Conservation (phyloP, 2,113 vertebrate species). For the Willisornis vidua region DNA sequence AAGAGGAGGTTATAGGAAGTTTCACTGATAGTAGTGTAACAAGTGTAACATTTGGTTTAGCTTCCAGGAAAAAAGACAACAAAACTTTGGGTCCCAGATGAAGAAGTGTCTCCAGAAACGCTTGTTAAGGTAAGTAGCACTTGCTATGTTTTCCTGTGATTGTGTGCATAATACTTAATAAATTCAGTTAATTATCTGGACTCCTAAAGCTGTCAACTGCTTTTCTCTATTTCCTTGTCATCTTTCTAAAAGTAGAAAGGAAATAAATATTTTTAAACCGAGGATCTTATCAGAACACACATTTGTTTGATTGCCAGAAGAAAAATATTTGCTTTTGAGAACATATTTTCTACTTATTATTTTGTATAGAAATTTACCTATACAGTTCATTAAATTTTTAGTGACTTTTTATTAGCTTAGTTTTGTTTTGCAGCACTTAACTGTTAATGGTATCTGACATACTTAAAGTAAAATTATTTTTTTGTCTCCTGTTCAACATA, state of each 20-base stretch:
- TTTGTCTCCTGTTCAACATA: neutral
- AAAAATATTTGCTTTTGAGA: neutral
- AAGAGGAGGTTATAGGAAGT: neutral
- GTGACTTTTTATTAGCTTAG: neutral
- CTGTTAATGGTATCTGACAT: neutral
- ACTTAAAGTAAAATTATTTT: neutral
- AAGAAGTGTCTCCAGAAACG: constrained; percentile 96
- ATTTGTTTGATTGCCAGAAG: neutral
- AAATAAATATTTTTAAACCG: neutral
- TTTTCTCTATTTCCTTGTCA: neutral
- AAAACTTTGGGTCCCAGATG: constrained; percentile 97
- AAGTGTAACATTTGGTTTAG: constrained; percentile 72
- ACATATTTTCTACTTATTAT: neutral
- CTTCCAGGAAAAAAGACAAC: constrained; percentile 98
- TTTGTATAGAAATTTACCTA: neutral
- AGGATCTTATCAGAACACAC: neutral
- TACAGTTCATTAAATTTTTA: neutral
- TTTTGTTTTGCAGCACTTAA: neutral
- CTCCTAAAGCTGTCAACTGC: neutral
- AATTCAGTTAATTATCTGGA: neutral
- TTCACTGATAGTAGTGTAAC: neutral
- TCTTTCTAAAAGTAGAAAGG: neutral
- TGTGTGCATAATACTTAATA: neutral
- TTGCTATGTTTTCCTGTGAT: neutral
- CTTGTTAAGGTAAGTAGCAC: constrained; percentile 88